A percentile compares a stretch with the other conserved stretches of the same genome.
These are phyloP conservation scores for Castor canadensis DNA, from an alignment of 2,113 vertebrate species.

Conservation along the genomic window DNA sequence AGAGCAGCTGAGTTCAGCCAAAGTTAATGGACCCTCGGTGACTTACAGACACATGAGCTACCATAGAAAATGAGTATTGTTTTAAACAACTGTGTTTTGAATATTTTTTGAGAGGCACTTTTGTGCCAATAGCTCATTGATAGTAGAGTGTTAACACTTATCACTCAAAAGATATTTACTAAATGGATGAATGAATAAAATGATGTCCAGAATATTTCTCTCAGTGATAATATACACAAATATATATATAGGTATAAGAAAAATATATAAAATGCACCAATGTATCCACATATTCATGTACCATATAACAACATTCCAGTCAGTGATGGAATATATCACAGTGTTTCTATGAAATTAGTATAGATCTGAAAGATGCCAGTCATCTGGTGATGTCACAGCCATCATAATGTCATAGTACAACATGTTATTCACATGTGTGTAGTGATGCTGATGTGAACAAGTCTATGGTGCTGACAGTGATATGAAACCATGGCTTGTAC, in stretches of 20 bases:
- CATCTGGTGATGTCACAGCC: background rate
- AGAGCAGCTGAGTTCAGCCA: background rate
- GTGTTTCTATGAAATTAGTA: background rate
- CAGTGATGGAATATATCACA: background rate
- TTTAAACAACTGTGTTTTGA: background rate
- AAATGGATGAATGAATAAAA: background rate
- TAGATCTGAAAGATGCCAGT: background rate
- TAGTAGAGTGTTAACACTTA: background rate
- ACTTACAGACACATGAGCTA: accelerated
- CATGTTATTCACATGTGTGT: background rate
- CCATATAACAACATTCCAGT: background rate
- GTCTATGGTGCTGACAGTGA: background rate
- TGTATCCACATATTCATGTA: too few species aligned
- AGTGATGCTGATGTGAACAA: background rate
- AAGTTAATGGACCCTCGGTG: background rate
- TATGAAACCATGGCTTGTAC: background rate
- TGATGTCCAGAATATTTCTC: background rate
- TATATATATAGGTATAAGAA: background rate
- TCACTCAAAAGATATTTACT: background rate
- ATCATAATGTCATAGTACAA: background rate
- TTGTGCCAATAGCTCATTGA: background rate
- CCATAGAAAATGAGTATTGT: background rate
- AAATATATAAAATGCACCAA: background rate
- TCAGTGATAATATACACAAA: background rate
- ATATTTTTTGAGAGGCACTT: background rate